Conservation (phyloP, 2,888 invertebrate species). For the Drosophila borealis region DNA sequence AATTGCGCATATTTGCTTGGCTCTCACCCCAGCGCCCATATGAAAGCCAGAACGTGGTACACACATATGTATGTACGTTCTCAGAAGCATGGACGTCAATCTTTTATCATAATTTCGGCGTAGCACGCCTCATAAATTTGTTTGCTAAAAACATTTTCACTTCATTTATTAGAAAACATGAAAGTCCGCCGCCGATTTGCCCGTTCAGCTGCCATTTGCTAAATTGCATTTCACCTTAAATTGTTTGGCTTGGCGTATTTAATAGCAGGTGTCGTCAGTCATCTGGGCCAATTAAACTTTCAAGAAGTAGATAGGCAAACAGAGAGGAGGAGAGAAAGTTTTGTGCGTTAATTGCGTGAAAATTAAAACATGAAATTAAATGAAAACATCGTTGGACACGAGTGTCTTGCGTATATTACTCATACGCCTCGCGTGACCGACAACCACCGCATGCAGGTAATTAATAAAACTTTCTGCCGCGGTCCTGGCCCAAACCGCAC, state of each 20-base stretch:
- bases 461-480: conserved; percentile 72
- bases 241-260: conserved; percentile 24
- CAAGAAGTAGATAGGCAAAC: conserved; percentile 5
- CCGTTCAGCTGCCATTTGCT: conserved; percentile 10
- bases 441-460: conserved; percentile 74
- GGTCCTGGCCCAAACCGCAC: conserved; percentile 56
- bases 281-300: conserved; percentile 52
- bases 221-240: conserved; percentile 45
- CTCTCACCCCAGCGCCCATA: conserved; percentile 22
- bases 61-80: not conserved
- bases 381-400: conserved; percentile 72
- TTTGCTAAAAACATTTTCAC: conserved; percentile 78
- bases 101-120: conserved; percentile 75
- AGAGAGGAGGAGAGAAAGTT: conserved; percentile 28
- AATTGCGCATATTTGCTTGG: conserved; percentile 77
- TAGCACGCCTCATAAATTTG: conserved; percentile 76
- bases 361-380: conserved; percentile 79
- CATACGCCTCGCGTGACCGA: conserved; percentile 56
- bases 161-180: conserved; percentile 70
- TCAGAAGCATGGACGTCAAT: conserved; percentile 39
- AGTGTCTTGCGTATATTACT: conserved; percentile 68
- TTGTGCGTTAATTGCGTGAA: conserved; percentile 77
- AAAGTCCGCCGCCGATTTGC: conserved; percentile 6
- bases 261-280: conserved; percentile 43
- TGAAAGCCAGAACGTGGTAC: conserved; percentile 12